Base-by-base conservation (phyloP, 2,888 invertebrate genomes). In the Cantharis nigra region DNA sequence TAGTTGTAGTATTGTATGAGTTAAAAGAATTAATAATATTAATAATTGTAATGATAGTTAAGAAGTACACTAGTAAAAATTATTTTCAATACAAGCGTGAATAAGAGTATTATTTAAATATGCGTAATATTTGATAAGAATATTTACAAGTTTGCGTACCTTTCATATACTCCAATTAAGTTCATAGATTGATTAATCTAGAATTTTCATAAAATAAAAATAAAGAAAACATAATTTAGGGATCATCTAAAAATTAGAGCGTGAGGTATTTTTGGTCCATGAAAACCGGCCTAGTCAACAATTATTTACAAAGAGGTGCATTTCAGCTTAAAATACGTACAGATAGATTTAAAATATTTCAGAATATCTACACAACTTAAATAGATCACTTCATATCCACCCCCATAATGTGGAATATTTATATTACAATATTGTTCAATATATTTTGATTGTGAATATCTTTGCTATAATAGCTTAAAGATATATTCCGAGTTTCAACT, bases 71-170 rank as follows among this genome's bases (percentile, higher is more conserved):
- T 83, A 84, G 83, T 83, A 83, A 84, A 84, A 83, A 85, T 84
- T 87, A 86, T 86, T 87, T 86, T 86, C 85, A 85, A 85, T 86
- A 86, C 85, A 79, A 81, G 81, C 79, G 81, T 82, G 82, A 83
- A 83, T 82, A 82, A 83, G 82, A 82, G 82, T 83, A 83, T 82
- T 81, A 81, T 82, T 81, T 82, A 81, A 82, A 80, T 83, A 82
- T 84, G 85, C 84, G 85, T 85, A 84, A 83, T 84, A 84, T 85
- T 85, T 84, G 83, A 84, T 84, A 84, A 81, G 81, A 78, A 83
- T 80, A 78, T 81, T 81, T 79, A 82, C 81, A 83, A 81, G 82
- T 81, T 81, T 81, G 82, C 82, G 83, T 83, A 83, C 83, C 83
- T 83, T 81, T 82, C 78, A 79, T 81, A 81, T 80, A 78, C 78